Base-by-base conservation (phyloP, 2,888 invertebrate species). In the Conus canariensis region DNA sequence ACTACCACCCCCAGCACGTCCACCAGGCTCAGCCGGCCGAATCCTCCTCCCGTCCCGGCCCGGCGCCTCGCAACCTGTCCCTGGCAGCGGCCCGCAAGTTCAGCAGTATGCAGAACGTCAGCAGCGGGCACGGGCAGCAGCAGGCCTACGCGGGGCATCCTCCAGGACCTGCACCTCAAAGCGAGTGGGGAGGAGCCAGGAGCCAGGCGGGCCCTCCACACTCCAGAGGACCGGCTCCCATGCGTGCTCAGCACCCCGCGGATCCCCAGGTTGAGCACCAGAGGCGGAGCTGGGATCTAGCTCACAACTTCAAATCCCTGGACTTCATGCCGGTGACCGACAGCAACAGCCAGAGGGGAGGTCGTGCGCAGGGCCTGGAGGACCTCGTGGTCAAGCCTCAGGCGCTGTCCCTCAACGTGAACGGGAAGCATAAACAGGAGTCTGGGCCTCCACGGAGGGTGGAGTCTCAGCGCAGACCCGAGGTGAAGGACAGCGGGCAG, bases 81-180 rank as follows among this genome's bases (percentile, higher is more conserved):
- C 60, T 92, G 30, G 90, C 88, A 19, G 88, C 85, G 59, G 25
- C 91, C 19, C 91, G 88, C 87, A 87, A 80, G 30, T 92, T 90
- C 88, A 90, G 91, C 60, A 92, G 92, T 83, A 90, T 92, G 85
- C 92, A 92, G 88, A 92, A 92, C 67, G 85, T 92, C 83, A 90
- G 90, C 82, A 88, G 89, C 59, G 85, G 83, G 85, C 12, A 88
- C 30, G n/a, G n/a, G 22, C 70, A 0, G 19, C 70, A 22, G n/a
- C 70, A 16, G 8, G 19, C 70, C 22, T 22, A 70, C 70, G 10
- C 30, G 25, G 82, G 56, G 19, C 82, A 10, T 58, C 82, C 82
- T 19, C 6, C 56, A 7, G 16, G 8, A 9, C 82, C 56, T 56
- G n/a, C 45, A 10, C 45, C 45, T 45, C 45, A 45, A 45, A 25